Base-by-base conservation (phyloP, 2,797 vertebrate genomes). In the Columba guinea region DNA sequence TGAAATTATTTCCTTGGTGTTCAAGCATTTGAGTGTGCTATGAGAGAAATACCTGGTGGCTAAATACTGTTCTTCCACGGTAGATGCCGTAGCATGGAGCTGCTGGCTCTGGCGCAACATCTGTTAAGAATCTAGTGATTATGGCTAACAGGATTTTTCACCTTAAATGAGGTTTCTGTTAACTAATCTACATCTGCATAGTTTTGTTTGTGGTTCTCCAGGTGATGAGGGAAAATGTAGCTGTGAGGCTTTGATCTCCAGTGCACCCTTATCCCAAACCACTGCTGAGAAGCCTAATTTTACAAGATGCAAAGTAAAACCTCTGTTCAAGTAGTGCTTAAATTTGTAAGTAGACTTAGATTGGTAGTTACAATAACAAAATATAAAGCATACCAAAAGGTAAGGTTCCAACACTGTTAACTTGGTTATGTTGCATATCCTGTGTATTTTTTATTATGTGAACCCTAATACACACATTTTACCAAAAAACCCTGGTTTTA, bases 121-220 rank as follows among this genome's bases (percentile, higher is more conserved):
- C 92, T 95, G 95, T 90, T 96, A 93, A 84, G 89, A 65, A 94
- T 95, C 87, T 90, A n/a, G 76, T 73, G 55, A 90, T 93, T 84
- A 83, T 4, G 84, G 65, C 76, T 89, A 87, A 67, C 1, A 13
- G 91, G 76, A 52, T 75, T 96, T 95, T 94, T 95, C 91, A 86
- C 85, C 82, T 86, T 75, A 88, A 96, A 91, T 90, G 89, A 90
- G 76, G 65, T 88, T 93, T 95, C 87, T 93, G 48, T 88, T 86
- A 91, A 48, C 79, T 74, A 89, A 91, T 88, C 77, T 89, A n/a
- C 48, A 85, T 78, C 70, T 90, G 70, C 83, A 83, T 23, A 59
- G 78, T 89, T 93, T 46, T 70, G 35, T 67, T 84, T 80, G 11
- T 79, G 93, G 80, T 77, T 63, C 70, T 95, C 67, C 68, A 64